Conservation (phyloP, 2,113 vertebrate genomes). For the Entelurus aequoreus region DNA sequence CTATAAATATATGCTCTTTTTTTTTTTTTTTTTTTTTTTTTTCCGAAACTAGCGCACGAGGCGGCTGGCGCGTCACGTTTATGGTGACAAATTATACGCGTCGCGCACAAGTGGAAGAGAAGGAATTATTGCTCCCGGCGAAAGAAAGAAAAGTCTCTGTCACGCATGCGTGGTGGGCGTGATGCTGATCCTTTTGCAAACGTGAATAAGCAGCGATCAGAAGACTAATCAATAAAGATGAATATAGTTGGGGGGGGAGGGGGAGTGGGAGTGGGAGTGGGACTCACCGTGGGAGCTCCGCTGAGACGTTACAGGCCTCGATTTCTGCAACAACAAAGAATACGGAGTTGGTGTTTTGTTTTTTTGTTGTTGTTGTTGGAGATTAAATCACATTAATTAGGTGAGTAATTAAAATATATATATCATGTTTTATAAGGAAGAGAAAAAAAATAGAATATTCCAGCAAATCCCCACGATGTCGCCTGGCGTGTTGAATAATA, state of each 20-base stretch:
- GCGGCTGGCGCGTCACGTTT: constrained; percentile 64
- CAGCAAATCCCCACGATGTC: not conserved
- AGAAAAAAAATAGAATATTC: not conserved
- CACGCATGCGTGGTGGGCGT: constrained; percentile 38
- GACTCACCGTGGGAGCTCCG: constrained; percentile 65
- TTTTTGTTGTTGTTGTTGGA: not conserved
- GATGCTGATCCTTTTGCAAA: constrained; percentile 49
- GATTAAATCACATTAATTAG: not conserved
- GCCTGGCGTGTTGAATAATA: constrained; percentile 5
- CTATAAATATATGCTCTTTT: no score
- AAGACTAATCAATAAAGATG: constrained; percentile 68
- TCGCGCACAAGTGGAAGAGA: constrained; percentile 63
- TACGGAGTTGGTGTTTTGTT: constrained; percentile 11
- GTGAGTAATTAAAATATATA: no score
- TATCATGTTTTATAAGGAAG: no score
- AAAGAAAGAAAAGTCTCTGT: constrained; percentile 40
- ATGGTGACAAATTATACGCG: constrained; percentile 68
- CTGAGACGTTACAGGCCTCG: constrained; percentile 56
- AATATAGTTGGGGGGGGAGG: constrained; percentile 14
- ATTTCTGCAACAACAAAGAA: constrained; percentile 52
- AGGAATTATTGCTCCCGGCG: constrained; percentile 62
- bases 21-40: constrained; percentile 11
- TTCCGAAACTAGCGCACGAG: constrained; percentile 46
- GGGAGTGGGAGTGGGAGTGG: no score
- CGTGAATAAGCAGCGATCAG: constrained; percentile 63